Conservation (phyloP, 2,797 vertebrate genomes). For the Pseudochirops cupreus region DNA sequence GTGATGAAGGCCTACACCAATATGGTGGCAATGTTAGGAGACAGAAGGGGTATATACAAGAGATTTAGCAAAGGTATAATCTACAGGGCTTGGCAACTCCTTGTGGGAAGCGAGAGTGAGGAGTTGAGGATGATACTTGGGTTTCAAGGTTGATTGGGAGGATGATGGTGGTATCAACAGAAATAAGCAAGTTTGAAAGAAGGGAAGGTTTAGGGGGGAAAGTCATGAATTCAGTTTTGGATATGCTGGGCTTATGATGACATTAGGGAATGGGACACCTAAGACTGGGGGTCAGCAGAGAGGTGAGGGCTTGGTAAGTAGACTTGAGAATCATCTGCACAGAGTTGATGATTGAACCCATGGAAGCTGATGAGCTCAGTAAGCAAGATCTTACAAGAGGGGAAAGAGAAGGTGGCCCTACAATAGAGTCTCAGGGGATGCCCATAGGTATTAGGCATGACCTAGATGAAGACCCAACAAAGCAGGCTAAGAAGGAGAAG, state of each 20-base stretch:
- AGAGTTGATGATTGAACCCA: not conserved
- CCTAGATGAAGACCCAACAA: not conserved
- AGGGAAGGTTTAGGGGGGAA: not conserved
- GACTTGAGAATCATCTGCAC: not conserved
- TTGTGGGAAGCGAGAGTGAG: not conserved
- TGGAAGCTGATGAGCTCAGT: not conserved
- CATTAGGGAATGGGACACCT: not conserved
- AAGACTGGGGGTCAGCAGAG: not conserved
- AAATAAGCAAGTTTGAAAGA: not conserved
- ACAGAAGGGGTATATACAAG: not conserved
- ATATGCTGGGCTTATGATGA: not conserved
- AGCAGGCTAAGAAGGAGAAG: not conserved
- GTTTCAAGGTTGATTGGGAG: not conserved
- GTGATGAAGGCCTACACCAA: not conserved
- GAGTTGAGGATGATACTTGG: not conserved
- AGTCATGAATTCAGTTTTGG: not conserved
- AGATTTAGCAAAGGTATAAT: not conserved
- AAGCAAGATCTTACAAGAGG: not conserved
- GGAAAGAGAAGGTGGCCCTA: not conserved
- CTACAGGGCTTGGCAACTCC: not conserved
- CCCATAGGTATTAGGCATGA: not conserved
- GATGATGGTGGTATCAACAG: not conserved
- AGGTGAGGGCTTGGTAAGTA: not conserved
- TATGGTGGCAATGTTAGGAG: not conserved
- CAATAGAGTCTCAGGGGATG: not conserved